A percentile compares a stretch with the other conserved stretches of the same genome.
These are phyloP conservation scores for Hirtodrosophila duncani DNA, from an alignment of 2,888 invertebrate species.

Conservation along the genomic window DNA sequence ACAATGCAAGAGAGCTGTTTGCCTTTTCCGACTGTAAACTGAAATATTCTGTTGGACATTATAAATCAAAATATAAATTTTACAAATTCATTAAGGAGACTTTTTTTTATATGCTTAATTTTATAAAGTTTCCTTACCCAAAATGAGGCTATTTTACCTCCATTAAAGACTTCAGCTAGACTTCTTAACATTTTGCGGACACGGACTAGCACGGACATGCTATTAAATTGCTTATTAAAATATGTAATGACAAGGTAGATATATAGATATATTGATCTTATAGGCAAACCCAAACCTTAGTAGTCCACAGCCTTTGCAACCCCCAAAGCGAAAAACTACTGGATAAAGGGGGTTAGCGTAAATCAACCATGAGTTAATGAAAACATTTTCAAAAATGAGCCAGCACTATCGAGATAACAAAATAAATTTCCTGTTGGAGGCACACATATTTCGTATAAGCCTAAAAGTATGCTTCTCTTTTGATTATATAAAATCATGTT, in stretches of 20 bases:
- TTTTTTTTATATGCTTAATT: too few species aligned
- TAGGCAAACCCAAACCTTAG: too few species aligned
- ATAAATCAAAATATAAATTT: too few species aligned
- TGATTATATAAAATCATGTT: slow-evolving; percentile 27
- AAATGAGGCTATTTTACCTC: slow-evolving; percentile 17
- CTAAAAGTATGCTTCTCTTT: slow-evolving; percentile 42
- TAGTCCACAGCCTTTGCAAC: too few species aligned
- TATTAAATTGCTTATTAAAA: slow-evolving; percentile 57
- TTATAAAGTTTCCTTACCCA: slow-evolving; percentile 12
- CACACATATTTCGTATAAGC: neutral
- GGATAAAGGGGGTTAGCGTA: slow-evolving; percentile 9
- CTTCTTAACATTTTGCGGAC: slow-evolving; percentile 18
- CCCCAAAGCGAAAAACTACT: slow-evolving; percentile 20
- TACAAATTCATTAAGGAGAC: too few species aligned
- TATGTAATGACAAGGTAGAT: slow-evolving; percentile 61
- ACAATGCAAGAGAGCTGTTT: too few species aligned
- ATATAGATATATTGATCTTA: too few species aligned
- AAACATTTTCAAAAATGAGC: slow-evolving; percentile 3
- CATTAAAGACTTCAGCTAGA: too few species aligned
- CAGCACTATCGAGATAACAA: neutral
- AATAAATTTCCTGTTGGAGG: neutral
- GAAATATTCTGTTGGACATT: too few species aligned
- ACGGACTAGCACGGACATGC: slow-evolving; percentile 52
- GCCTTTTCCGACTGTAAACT: too few species aligned
- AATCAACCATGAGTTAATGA: slow-evolving; percentile 26